phyloP scores from a whole-genome alignment of 2,797 vertebrate species.

The Paramormyrops hopkinsi region DNA sequence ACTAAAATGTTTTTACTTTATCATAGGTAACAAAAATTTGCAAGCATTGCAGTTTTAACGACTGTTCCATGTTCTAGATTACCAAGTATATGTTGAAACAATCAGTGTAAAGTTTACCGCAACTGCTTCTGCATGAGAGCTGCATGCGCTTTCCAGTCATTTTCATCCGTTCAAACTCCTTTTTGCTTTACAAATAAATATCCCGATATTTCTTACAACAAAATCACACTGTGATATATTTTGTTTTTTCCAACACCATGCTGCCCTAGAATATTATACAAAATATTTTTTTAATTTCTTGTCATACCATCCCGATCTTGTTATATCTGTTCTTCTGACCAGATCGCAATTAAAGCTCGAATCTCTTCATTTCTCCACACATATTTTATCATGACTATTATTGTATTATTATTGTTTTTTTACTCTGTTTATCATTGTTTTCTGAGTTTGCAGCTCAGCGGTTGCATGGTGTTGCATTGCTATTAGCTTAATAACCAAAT shows the following conservation, averaged over 20 bases:
- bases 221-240: not conserved
- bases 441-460: not conserved
- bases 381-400: not conserved
- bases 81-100: not conserved
- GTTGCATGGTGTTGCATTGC: not conserved
- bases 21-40: too few species aligned
- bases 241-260: not conserved
- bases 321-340: not conserved
- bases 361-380: not conserved
- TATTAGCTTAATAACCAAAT: not conserved
- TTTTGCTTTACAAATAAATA: too few species aligned
- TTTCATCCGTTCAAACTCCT: not conserved
- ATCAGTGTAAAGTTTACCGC: not conserved
- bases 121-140: not conserved
- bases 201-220: not conserved
- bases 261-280: not conserved
- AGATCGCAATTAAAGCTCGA: not conserved
- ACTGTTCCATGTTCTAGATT: not conserved
- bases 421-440: not conserved
- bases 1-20: too few species aligned
- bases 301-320: not conserved
- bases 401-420: not conserved
- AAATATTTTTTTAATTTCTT: not conserved
- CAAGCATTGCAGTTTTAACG: too few species aligned
- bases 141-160: not conserved